A percentile compares a stretch with the other conserved stretches of the same genome.
Evolutionary conservation across 2,113 vertebrate species (phyloP).

Genomic region (Xiphophorus hellerii): DNA sequence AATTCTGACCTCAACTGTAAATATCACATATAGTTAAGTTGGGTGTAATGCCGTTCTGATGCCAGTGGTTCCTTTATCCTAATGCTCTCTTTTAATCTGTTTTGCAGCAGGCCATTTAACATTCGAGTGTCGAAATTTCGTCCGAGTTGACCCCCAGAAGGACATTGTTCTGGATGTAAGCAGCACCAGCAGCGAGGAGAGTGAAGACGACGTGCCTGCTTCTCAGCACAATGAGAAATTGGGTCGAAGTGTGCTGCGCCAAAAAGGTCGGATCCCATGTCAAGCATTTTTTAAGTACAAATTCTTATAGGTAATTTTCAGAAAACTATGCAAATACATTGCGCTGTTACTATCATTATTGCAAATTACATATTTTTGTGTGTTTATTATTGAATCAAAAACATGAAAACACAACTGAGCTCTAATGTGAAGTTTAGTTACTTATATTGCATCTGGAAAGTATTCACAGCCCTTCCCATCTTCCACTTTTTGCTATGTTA

Average conservation of each 20-base stretch:
- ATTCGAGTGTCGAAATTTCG: constrained; percentile 97
- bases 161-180: constrained; percentile 99
- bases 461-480: too few relatives aligned
- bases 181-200: constrained; percentile 96
- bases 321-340: neutral
- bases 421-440: neutral
- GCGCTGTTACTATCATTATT: too few relatives aligned
- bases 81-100: neutral
- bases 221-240: constrained; percentile 78
- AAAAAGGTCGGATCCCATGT: constrained; percentile 62
- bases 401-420: too few relatives aligned
- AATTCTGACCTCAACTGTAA: too few relatives aligned
- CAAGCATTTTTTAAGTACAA: neutral
- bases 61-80: neutral
- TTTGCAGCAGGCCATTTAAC: constrained; percentile 93
- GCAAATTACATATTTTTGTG: neutral
- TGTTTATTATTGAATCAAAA: too few relatives aligned
- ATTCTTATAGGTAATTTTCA: neutral
- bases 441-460: neutral
- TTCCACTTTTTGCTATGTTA: too few relatives aligned
- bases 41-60: neutral
- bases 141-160: constrained; percentile 94
- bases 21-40: neutral
- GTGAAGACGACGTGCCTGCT: constrained; percentile 82
- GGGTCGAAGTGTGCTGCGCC: constrained; percentile 77